Base-by-base conservation (phyloP, 2,113 vertebrate genomes). In the Himantopus leucocephalus region DNA sequence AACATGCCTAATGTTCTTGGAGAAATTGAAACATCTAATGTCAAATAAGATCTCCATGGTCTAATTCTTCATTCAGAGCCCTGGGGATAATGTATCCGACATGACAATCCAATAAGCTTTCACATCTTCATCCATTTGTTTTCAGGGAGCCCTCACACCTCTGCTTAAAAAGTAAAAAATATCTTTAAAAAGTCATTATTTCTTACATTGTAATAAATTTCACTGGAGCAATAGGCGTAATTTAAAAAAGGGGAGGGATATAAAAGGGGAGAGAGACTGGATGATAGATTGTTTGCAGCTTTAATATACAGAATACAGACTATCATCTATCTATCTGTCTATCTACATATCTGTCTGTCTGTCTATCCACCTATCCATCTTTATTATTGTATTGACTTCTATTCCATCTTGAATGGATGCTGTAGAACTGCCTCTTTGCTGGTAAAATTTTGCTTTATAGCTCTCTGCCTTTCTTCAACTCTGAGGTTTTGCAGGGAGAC, bases 11-110 rank as follows among this genome's bases (percentile, higher is more conserved):
- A 95, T 95, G 79, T 87, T 96, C 84, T 80, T 84, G 90, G 95
- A 96, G 90, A 97, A 98, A 98, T 96, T 96, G 97, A 98, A 98
- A 97, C 97, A 97, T 98, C 96, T 96, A 79, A 94, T 96, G 97
- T 97, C 97, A 97, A 96, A 96, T 97, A 93, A 96, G 94, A 97
- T 96, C 72, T 98, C 86, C 39, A 88, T 90, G 92, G 92, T 98
- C 89, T 82, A 96, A 97, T 97, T 98, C 94, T 97, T 96, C 94
- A 96, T 92, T 94, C 94, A 29, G 94, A 91, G 70, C 97, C 90
- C 93, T 92, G 75, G 93, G 97, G 95, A 96, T 97, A 97, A 96
- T 94, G 94, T 84, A 73, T 90, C 94, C 16, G 13, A 90, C 5
- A 35, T 96, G 97, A 97, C 96, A 97, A 94, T 96, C 93, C 96